phyloP scores from a whole-genome alignment of 1,140 invertebrate species.

The Meteorus sp. region DNA sequence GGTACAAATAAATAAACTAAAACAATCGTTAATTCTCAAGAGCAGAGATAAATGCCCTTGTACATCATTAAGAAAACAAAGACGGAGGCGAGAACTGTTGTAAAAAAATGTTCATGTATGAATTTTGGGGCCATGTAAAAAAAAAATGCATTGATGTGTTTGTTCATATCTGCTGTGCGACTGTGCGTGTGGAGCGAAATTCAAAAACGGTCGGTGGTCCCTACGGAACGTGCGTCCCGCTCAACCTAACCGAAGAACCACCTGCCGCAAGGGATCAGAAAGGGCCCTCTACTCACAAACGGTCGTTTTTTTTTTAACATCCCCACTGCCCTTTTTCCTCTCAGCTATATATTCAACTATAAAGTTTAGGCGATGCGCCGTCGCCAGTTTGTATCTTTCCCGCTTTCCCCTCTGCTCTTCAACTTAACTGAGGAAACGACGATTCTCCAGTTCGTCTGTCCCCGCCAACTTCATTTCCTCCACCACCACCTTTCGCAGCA shows the following conservation, averaged over 20 bases:
- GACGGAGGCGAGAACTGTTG: too few relatives aligned
- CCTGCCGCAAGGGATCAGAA: constrained; percentile 48
- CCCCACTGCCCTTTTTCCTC: constrained; percentile 15
- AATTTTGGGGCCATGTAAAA: too few relatives aligned
- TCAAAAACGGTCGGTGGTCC: constrained; percentile 44
- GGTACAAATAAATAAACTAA: too few relatives aligned
- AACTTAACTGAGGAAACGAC: background rate
- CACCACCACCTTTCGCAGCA: constrained; percentile 1
- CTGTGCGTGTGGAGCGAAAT: constrained; percentile 2
- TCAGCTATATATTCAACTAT: constrained; percentile 15
- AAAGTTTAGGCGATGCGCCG: constrained; percentile 24
- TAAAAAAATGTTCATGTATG: too few relatives aligned
- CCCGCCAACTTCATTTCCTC: too few relatives aligned
- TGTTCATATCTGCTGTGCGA: background rate
- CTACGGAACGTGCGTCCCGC: constrained; percentile 37
- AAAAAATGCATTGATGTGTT: too few relatives aligned
- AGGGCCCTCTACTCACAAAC: constrained; percentile 35
- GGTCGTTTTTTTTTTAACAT: constrained; percentile 19
- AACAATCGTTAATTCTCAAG: too few relatives aligned
- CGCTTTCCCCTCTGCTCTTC: background rate
- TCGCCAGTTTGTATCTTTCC: constrained; percentile 21
- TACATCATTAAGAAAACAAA: too few relatives aligned
- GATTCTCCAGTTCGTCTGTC: background rate
- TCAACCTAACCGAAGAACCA: constrained; percentile 49
- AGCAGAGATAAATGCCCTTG: too few relatives aligned